Percentiles rank a stretch among this genome's conserved stretches.
These are phyloP conservation scores for Augiades crinisus DNA, from an alignment of 2,888 invertebrate species.

Conservation along the genomic window DNA sequence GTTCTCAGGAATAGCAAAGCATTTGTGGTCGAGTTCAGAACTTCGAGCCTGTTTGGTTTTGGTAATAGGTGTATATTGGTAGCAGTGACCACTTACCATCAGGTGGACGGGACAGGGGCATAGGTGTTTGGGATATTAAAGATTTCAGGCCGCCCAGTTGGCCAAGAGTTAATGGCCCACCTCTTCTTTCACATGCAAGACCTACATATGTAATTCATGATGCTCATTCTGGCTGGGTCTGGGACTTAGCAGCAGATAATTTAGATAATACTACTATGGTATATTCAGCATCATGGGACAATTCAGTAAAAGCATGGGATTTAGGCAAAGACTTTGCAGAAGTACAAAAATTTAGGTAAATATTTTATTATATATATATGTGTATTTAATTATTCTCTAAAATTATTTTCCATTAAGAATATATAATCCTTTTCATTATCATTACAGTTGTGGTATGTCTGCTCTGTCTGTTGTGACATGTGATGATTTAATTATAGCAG, in stretches of 20 bases:
- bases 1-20: too few relatives aligned
- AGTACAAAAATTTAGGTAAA: slow-evolving; percentile 71
- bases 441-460: slow-evolving; percentile 73
- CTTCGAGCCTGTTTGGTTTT: too few relatives aligned
- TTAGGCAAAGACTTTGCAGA: slow-evolving; percentile 63
- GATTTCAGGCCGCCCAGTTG: slow-evolving; percentile 50
- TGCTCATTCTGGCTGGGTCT: slow-evolving; percentile 84
- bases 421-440: neutral
- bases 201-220: slow-evolving; percentile 58
- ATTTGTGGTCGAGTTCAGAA: too few relatives aligned
- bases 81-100: too few relatives aligned
- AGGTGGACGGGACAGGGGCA: slow-evolving; percentile 81
- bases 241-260: slow-evolving; percentile 78
- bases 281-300: slow-evolving; percentile 84
- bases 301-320: slow-evolving; percentile 81
- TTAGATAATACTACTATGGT: slow-evolving; percentile 61
- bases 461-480: slow-evolving; percentile 75
- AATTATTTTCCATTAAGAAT: too few relatives aligned
- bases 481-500: slow-evolving; percentile 72
- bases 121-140: slow-evolving; percentile 76
- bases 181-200: slow-evolving; percentile 45
- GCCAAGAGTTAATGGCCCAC: slow-evolving; percentile 4
- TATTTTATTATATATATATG: neutral
- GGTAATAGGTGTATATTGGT: too few relatives aligned
- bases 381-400: too few relatives aligned